A percentile compares a stretch with the other conserved stretches of the same genome.
These are phyloP conservation scores for Tadarida brasiliensis DNA, from an alignment of 2,797 vertebrate species.

Conservation along the genomic window DNA sequence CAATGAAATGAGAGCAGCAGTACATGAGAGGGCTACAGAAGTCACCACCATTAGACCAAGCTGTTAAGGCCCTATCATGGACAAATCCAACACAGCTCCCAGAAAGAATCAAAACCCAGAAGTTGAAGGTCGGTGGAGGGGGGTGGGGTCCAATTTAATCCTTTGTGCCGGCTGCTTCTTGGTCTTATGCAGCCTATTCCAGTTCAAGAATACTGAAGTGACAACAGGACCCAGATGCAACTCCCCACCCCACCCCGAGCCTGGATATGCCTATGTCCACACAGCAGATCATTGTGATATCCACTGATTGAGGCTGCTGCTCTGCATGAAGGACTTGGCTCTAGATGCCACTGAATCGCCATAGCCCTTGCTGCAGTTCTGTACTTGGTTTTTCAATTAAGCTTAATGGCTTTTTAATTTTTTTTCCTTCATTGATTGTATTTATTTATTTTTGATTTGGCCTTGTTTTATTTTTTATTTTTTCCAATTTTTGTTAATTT, in stretches of 20 bases:
- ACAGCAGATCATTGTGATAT: neutral
- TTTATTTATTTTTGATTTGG: too few species aligned
- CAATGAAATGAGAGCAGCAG: conserved; percentile 75
- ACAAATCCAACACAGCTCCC: conserved; percentile 65
- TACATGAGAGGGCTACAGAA: conserved; percentile 64
- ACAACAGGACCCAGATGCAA: neutral
- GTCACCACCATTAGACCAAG: neutral
- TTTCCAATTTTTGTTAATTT: too few species aligned
- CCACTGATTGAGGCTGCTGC: neutral
- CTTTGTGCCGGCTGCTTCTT: conserved; percentile 43
- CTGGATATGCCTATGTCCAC: conserved; percentile 26
- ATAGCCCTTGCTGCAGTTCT: conserved; percentile 77
- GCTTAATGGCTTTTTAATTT: conserved; percentile 71
- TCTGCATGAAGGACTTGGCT: conserved; percentile 25
- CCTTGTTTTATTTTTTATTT: too few species aligned
- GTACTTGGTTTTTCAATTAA: conserved; percentile 81
- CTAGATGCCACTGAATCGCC: neutral
- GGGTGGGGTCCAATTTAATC: neutral
- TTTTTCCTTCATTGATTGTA: too few species aligned
- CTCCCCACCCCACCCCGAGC: neutral
- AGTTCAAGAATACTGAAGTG: conserved; percentile 8
- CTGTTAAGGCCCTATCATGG: conserved; percentile 55
- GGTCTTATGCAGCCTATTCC: conserved; percentile 41
- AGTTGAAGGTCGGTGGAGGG: neutral
- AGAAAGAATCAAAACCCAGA: conserved; percentile 60